Base-by-base conservation (phyloP, 2,888 invertebrate genomes). In the Drosophila fungiperda region DNA sequence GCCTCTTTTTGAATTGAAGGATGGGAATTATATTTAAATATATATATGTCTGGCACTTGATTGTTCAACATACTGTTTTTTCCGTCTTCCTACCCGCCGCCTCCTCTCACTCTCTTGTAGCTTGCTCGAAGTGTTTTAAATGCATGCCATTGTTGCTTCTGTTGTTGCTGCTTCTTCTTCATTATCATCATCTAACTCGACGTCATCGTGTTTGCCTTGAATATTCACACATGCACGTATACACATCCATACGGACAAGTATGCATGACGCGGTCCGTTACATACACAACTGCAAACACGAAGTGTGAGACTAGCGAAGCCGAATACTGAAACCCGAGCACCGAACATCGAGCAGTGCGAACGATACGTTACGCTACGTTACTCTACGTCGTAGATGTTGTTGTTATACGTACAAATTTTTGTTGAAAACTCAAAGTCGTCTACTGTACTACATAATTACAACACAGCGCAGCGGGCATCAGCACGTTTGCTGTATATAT, bases 391-490 rank as follows among this genome's bases (percentile, higher is more conserved):
- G 45, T 45, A 45, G 38, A 53, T 76, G 76, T 55, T 40, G 48
- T 38, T 66, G 58, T 55, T 87, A 68, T 84, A 84, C 86, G 90
- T 87, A 68, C 62, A 77, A 90, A 73, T 87, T 89, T 87, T 82
- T 82, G 88, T 85, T 85, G 78, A 82, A 84, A 85, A 85, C 90
- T 87, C 88, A 83, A 88, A 88, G 83, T 77, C 83, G 85, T 85
- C 85, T 85, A 87, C 87, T 90, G 87, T 87, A 87, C 87, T 87
- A 87, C 87, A 87, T 87, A 89, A 86, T 87, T 87, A 86, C 86
- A 86, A 78, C 67, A 42, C 29, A 78, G 74, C 71, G 49, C 76
- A 69, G 68, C 77, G 62, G 59, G 67, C 78, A 79, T 63, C 78
- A 69, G 70, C 82, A 82, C 78, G 74, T 74, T 81, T 78, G 74